Base-by-base conservation (phyloP, 2,888 invertebrate genomes). In the Thalpophila matura region DNA sequence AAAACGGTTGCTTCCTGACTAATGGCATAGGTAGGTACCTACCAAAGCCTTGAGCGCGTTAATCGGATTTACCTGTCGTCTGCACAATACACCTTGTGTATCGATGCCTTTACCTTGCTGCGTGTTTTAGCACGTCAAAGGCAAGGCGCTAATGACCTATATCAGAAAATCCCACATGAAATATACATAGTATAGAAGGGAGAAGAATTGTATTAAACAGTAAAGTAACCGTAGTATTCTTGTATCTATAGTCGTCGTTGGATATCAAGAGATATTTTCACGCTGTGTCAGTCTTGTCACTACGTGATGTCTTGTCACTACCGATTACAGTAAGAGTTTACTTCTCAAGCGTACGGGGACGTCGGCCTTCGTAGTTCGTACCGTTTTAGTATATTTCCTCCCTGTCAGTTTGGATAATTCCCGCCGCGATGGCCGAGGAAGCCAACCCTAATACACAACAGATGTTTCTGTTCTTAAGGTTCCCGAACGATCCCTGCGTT, bases 221-320 rank as follows among this genome's bases (percentile, higher is more conserved):
- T 47, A 3, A 35, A 9, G 16, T 43, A n/a, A 3, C 24, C 9
- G 4, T 35, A 14, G 0, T 63, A 24, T 14, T 55, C 27, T 63
- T 63, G 16, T 18, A 37, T 47, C 1, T 9, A 20, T 33, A 18
- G 16, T 40, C 1, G 40, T 49, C 2, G 5, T 49, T 20, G 64
- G 49, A 43, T 29, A 43, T 33, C 64, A 71, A 45, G 38, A 55
- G 1, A 64, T 71, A 40, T 67, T 35, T 64, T 55, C 64, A 29
- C 56, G 18, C 40, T 33, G 24, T 27, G 31, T 35, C n/a, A 40
- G 31, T n/a, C n/a, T n/a, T n/a, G n/a, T n/a, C n/a, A n/a, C n/a
- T n/a, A n/a, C n/a, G n/a, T n/a, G n/a, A n/a, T n/a, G 10, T 33
- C 49, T 5, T 65, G 58, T 46, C 29, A 46, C 22, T 56, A 20